phyloP scores from a whole-genome alignment of 2,113 vertebrate genomes.

The Malurus cyaneus region DNA sequence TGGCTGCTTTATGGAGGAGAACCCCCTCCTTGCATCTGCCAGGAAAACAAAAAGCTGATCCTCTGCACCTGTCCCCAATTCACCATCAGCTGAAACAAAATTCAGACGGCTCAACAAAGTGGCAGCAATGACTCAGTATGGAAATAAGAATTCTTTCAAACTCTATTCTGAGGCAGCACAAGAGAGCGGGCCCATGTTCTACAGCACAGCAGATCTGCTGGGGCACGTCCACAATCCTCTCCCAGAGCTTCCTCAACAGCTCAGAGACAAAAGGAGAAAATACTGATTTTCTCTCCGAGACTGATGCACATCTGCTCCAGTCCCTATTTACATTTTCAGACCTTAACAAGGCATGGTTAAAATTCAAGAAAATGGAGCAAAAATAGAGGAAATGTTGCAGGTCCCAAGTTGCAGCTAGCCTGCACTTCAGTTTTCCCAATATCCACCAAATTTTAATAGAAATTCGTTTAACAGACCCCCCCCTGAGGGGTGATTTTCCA shows the following conservation, averaged over 20 bases:
- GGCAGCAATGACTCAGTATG: constrained; percentile 40
- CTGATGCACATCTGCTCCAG: neutral
- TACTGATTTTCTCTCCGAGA: neutral
- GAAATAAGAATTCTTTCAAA: constrained; percentile 37
- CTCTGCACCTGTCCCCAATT: constrained; percentile 49
- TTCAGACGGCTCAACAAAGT: neutral
- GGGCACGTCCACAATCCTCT: neutral
- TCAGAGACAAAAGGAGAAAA: neutral
- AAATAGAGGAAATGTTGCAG: neutral
- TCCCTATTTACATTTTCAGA: neutral
- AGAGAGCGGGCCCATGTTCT: neutral
- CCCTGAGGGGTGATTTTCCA: neutral
- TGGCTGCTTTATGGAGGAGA: neutral
- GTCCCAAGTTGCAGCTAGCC: neutral
- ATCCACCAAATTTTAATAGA: neutral
- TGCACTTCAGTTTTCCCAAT: neutral
- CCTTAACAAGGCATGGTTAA: neutral
- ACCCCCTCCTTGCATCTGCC: constrained; percentile 21
- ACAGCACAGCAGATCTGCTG: neutral
- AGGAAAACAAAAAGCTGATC: neutral
- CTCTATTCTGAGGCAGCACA: neutral
- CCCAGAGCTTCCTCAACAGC: neutral
- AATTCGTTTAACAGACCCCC: neutral
- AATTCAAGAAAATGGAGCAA: neutral
- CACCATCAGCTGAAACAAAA: constrained; percentile 1